Percentiles rank a stretch among this genome's conserved stretches.
Conservation (phyloP, 2,888 invertebrate species). For the Dynastes maya region DNA sequence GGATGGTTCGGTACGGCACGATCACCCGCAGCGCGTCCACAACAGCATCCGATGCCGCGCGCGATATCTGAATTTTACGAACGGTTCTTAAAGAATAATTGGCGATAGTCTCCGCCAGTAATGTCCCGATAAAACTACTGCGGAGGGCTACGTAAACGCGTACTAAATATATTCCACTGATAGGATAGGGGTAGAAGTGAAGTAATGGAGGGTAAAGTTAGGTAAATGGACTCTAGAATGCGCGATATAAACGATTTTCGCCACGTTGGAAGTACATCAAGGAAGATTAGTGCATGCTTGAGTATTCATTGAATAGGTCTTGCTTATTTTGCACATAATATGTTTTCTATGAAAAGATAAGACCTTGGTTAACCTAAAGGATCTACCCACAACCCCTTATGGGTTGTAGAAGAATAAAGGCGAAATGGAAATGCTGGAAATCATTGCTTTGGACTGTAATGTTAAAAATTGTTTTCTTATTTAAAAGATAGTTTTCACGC, state of each 20-base stretch:
- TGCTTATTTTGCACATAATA: no score
- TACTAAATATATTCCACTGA: neutral
- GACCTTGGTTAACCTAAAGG: no score
- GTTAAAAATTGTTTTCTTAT: no score
- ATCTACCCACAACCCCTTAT: no score
- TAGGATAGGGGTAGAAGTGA: neutral
- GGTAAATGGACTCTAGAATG: neutral
- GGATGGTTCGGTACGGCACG: slow-evolving; percentile 12
- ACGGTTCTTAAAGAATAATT: slow-evolving; percentile 36
- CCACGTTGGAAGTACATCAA: no score
- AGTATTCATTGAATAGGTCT: no score
- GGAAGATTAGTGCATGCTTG: no score
- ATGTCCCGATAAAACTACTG: slow-evolving; percentile 41
- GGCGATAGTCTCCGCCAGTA: slow-evolving; percentile 37
- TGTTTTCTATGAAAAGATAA: no score
- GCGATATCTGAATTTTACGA: slow-evolving; percentile 37
- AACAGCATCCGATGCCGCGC: neutral
- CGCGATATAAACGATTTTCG: neutral
- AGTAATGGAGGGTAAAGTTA: neutral
- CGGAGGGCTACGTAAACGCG: neutral
- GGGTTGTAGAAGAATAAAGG: no score
- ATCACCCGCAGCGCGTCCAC: slow-evolving; percentile 9
- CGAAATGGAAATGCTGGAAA: no score
- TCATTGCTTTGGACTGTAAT: no score
- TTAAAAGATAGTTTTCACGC: no score